phyloP scores from a whole-genome alignment of 2,797 vertebrate species.

The Malacoctenus gilli region DNA sequence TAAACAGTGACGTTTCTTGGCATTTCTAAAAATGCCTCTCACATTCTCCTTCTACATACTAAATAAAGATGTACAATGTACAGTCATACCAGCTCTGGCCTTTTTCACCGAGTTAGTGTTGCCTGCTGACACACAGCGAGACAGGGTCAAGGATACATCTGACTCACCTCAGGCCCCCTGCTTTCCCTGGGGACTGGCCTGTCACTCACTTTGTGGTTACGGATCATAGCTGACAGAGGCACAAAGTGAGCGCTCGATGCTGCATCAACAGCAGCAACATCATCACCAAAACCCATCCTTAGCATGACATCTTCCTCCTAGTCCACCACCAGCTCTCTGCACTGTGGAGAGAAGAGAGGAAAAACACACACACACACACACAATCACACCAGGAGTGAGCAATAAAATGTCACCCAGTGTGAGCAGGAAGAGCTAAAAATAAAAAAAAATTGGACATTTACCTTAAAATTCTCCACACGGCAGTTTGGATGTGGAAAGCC shows the following conservation, averaged over 20 bases:
- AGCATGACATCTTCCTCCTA: constrained; percentile 79
- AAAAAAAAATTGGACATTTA: constrained; percentile 63
- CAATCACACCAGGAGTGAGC: constrained; percentile 63
- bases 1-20: constrained; percentile 14
- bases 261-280: constrained; percentile 77
- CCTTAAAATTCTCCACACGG: constrained; percentile 54
- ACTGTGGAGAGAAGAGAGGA: constrained; percentile 40
- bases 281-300: constrained; percentile 77
- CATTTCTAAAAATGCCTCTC: constrained; percentile 1
- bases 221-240: constrained; percentile 80
- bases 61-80: constrained; percentile 74
- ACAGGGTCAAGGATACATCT: constrained; percentile 76
- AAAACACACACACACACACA: constrained; percentile 46
- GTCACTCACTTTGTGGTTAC: constrained; percentile 79
- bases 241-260: constrained; percentile 77
- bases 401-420: constrained; percentile 69
- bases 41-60: constrained; percentile 41
- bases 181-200: constrained; percentile 71
- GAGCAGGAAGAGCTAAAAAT: constrained; percentile 68
- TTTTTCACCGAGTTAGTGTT: constrained; percentile 70
- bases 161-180: constrained; percentile 79
- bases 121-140: constrained; percentile 69
- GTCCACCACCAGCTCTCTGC: constrained; percentile 63
- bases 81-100: constrained; percentile 62
- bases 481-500: constrained; percentile 31